Conservation (phyloP, 2,113 vertebrate species). For the Notiomystis cincta region DNA sequence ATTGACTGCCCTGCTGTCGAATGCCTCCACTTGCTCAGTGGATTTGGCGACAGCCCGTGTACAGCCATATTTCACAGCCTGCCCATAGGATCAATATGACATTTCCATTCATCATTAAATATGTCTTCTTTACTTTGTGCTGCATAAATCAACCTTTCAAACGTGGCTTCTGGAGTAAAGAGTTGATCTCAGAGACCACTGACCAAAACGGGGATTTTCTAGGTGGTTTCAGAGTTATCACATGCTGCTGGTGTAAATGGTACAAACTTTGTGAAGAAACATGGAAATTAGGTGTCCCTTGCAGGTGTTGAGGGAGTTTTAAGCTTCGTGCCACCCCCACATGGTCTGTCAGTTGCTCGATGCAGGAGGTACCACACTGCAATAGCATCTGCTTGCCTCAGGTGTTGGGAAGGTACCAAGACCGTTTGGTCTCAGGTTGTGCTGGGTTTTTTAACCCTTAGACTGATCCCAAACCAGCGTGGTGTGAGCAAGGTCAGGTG, state of each 20-base stretch:
- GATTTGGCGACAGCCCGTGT: background rate
- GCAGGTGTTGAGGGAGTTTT: background rate
- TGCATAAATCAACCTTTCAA: constrained; percentile 69
- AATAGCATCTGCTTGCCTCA: background rate
- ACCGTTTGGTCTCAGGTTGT: background rate
- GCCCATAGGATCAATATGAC: constrained; percentile 65
- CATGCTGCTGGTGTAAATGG: background rate
- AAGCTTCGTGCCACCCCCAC: background rate
- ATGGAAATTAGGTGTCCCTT: background rate
- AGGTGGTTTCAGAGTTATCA: background rate
- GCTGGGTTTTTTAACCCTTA: background rate
- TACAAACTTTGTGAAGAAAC: background rate
- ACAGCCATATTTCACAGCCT: constrained; percentile 47
- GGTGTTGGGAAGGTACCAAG: background rate
- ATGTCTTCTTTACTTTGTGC: constrained; percentile 55
- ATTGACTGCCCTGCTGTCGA: background rate
- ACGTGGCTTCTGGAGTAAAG: background rate
- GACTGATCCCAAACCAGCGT: background rate
- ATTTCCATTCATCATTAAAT: constrained; percentile 66
- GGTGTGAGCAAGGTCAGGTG: background rate
- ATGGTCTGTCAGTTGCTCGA: accelerated
- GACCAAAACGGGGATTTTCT: background rate
- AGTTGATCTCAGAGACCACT: background rate
- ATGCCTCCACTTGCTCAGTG: background rate
- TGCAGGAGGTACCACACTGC: background rate